Conservation (phyloP, 2,888 invertebrate genomes). For the Acronicta leporina region DNA sequence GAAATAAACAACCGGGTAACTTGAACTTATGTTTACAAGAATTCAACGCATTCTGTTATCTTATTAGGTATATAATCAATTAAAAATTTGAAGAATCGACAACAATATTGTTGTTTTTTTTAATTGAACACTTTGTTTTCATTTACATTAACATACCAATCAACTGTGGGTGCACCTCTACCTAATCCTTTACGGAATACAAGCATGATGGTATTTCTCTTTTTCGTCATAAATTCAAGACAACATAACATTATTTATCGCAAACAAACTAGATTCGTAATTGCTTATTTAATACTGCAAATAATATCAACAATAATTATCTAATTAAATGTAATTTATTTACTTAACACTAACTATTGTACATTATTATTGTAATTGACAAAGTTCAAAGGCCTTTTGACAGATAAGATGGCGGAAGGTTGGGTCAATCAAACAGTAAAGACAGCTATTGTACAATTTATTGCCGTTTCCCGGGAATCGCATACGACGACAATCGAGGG, state of each 20-base stretch:
- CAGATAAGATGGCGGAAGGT: constrained; percentile 38
- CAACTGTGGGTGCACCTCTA: no score
- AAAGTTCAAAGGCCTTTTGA: constrained; percentile 47
- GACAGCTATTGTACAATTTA: constrained; percentile 36
- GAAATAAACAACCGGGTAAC: background rate
- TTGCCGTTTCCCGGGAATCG: constrained; percentile 48
- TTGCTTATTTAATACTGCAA: constrained; percentile 18
- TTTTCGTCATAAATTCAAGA: background rate
- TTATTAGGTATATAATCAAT: no score
- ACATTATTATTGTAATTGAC: constrained; percentile 15
- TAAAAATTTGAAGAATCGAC: background rate
- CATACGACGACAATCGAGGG: constrained; percentile 14
- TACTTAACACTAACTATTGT: constrained; percentile 14
- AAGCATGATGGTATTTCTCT: no score
- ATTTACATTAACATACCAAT: background rate
- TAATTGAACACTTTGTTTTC: constrained; percentile 1
- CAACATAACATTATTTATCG: constrained; percentile 1
- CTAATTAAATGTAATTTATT: constrained; percentile 15
- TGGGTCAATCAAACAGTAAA: constrained; percentile 24
- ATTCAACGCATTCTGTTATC: background rate
- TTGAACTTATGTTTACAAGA: background rate
- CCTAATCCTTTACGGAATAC: no score
- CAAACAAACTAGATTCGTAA: constrained; percentile 9
- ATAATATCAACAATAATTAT: constrained; percentile 7
- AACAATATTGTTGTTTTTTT: constrained; percentile 16